Base-by-base conservation (phyloP, 2,113 vertebrate genomes). In the Guaruba guarouba region DNA sequence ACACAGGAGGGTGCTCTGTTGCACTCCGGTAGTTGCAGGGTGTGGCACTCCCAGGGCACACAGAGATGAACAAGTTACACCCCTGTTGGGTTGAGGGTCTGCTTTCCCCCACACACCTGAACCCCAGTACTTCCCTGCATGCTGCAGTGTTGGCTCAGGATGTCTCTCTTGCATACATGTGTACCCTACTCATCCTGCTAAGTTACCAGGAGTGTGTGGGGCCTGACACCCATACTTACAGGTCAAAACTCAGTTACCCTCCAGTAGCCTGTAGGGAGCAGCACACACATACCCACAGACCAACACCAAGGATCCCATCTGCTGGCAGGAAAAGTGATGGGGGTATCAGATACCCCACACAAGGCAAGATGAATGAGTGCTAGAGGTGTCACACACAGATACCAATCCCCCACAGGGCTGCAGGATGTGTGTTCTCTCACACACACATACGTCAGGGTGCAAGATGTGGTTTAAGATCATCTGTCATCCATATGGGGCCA, bases 371-470 rank as follows among this genome's bases (percentile, higher is more conserved):
- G 66, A 55, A 37, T 14, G 19, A 25, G 62, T 41, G 39, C 12
- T 31, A 31, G 73, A 18, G 69, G 14, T 35, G 9, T 28, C 14
- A 64, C 37, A 43, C 49, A 48, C 49, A 20, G 3, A 22, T 31
- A 68, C 20, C 55, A 17, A 6, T 28, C 49, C 24, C 55, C 41
- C 1, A 0, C 1, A 3, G 55, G 24, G 35, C 33, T 55, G 62
- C n/a, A 35, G 17, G 43, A 39, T 1, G 1, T 24, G n/a, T 1
- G 3, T 13, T 54, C 14, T 22, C 44, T 48, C 41, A 24, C 44
- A 35, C 69, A 20, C 10, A 2, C 35, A 25, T 3, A 10, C 11
- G 17, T 20, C 17, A 28, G 27, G 66, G 54, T 19, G 24, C n/a
- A 54, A 51, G 37, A 27, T 24, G 82, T 13, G 57, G 25, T 62